Evolutionary conservation across 1,140 invertebrate species (phyloP).

Genomic region (Notospermus geniculatus): DNA sequence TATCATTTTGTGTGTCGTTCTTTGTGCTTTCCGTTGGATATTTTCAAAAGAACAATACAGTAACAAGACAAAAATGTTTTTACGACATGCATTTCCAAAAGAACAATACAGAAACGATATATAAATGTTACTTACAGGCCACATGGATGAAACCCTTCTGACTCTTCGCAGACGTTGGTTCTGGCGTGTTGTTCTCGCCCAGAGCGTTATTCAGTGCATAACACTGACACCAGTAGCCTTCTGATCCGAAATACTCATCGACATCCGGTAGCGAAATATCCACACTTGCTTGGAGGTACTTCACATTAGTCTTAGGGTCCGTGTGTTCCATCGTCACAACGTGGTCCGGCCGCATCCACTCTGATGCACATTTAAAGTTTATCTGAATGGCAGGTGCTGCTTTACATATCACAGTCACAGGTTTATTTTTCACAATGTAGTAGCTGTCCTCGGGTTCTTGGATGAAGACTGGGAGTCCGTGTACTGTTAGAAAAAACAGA

Average conservation of each 20-base stretch:
- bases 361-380: constrained; percentile 82
- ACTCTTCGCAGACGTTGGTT: constrained; percentile 69
- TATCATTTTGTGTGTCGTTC: no score
- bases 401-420: constrained; percentile 79
- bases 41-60: no score
- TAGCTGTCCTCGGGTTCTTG: constrained; percentile 80
- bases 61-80: no score
- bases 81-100: no score
- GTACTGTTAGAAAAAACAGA: no score
- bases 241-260: constrained; percentile 84
- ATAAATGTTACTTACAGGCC: constrained; percentile 88
- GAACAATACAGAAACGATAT: no score
- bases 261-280: constrained; percentile 85
- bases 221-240: constrained; percentile 81
- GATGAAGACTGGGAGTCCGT: constrained; percentile 70
- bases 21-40: no score
- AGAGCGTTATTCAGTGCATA: constrained; percentile 67
- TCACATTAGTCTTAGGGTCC: constrained; percentile 80
- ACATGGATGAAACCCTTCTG: constrained; percentile 76
- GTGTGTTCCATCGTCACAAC: constrained; percentile 68
- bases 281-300: constrained; percentile 80
- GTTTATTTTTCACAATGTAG: constrained; percentile 80
- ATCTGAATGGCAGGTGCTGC: constrained; percentile 78
- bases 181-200: constrained; percentile 8
- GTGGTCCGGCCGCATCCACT: constrained; percentile 61